Base-by-base conservation (phyloP, 92 coral and sea anemone species). In the Actinernus sp. region DNA sequence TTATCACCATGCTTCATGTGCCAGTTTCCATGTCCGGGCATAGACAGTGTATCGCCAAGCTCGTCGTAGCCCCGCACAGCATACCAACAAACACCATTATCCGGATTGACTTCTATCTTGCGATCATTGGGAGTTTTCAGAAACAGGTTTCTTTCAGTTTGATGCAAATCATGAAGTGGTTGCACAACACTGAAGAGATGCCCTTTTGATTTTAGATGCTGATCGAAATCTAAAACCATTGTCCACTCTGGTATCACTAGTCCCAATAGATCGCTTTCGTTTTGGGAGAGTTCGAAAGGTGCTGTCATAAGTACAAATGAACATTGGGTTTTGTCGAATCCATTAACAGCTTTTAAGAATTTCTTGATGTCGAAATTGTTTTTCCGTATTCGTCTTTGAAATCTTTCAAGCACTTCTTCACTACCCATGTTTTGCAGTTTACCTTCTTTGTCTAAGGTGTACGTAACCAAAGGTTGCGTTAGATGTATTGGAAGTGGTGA, bases 221-320 rank as follows among this genome's bases (percentile, higher is more conserved):
- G 96, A 62, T 88, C 96, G 27, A 88, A 88, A 40, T 88, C 96
- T 16, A 88, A 64, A 2, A 81, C 85, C 31, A 88, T 43, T 5
- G 87, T 73, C 96, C 96, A 88, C 41, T 84, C 86, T 1, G 96
- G 96, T 31, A 79, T 77, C 30, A 88, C 96, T 19, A 84, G 38
- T 3, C 96, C 96, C 28, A 82, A 83, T 50, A 88, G 60, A 63
- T 88, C 90, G 26, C 86, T 49, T 16, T 60, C 76, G 0, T 43
- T 29, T 13, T 28, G 48, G 3, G 86, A 48, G 22, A 88, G 60
- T 28, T 29, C 23, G 61, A 84, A 79, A 14, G 94, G 94, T 13
- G 90, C 83, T 16, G 87, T 50, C 28, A 88, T 46, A 1, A 88
- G 33, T 11, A 88, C 60, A 31, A 77, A 83, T 6, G 94, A 78